A percentile compares a stretch with the other conserved stretches of the same genome.
phyloP scores from a whole-genome alignment of 2,113 vertebrate genomes.

The human (Homo sapiens) region DNA sequence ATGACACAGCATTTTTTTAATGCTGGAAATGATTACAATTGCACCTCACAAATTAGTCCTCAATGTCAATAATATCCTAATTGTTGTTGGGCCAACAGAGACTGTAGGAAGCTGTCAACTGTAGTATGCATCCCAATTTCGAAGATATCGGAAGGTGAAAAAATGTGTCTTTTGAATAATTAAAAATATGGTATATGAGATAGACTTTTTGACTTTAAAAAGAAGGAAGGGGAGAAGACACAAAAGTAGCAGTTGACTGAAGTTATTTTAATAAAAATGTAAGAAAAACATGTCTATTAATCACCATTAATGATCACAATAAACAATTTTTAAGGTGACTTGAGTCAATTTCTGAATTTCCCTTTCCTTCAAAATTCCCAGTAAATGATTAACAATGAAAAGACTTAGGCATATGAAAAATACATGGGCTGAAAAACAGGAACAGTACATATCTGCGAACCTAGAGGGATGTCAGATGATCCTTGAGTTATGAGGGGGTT shows the following conservation, averaged over 20 bases:
- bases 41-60: neutral
- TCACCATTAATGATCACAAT: neutral
- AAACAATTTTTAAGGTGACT: neutral
- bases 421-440: neutral
- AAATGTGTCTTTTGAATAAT: neutral
- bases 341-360: neutral
- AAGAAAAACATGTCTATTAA: neutral
- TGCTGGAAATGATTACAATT: no score
- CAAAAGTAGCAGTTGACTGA: neutral
- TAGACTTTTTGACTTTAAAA: neutral
- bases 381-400: neutral
- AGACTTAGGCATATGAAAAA: neutral
- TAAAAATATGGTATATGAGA: neutral
- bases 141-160: neutral
- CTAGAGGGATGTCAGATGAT: neutral
- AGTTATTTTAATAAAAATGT: no score
- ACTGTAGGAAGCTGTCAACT: neutral
- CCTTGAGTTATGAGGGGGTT: neutral
- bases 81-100: neutral
- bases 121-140: neutral
- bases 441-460: neutral
- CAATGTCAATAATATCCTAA: neutral
- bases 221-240: neutral
- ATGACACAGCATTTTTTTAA: neutral
- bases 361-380: neutral